Percentiles rank a stretch among this genome's conserved stretches.
These are phyloP conservation scores for Atherix ibis DNA, from an alignment of 2,888 invertebrate species.

Conservation along the genomic window DNA sequence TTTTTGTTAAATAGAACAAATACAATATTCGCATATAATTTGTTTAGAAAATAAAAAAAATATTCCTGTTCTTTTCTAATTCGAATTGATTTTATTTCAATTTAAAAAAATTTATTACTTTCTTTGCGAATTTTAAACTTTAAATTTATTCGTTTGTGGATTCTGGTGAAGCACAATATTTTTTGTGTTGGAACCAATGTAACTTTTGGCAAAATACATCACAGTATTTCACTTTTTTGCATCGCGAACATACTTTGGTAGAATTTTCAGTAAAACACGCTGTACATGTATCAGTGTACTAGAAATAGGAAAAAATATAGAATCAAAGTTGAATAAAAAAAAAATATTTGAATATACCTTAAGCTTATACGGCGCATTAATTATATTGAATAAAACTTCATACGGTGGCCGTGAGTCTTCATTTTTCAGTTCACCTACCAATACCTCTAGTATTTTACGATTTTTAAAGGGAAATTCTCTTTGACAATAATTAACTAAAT, in stretches of 20 bases:
- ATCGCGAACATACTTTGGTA: conserved; percentile 85
- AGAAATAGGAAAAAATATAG: too few relatives aligned
- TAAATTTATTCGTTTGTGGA: too few relatives aligned
- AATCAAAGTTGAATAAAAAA: too few relatives aligned
- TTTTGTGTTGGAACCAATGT: conserved; percentile 86
- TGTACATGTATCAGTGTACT: conserved; percentile 57
- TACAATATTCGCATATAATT: too few relatives aligned
- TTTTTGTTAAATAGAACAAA: too few relatives aligned
- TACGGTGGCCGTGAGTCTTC: conserved; percentile 52
- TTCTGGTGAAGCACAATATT: conserved; percentile 61
- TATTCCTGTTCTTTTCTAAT: too few relatives aligned
- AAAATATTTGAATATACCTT: conserved; percentile 29
- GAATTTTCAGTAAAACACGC: conserved; percentile 82
- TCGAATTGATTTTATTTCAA: too few relatives aligned
- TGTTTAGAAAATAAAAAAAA: too few relatives aligned
- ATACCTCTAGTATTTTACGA: conserved; percentile 74
- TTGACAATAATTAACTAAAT: conserved; percentile 69
- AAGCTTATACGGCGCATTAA: conserved; percentile 79
- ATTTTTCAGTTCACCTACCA: conserved; percentile 56
- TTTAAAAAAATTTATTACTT: too few relatives aligned
- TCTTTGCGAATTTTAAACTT: too few relatives aligned
- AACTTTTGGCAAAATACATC: conserved; percentile 85
- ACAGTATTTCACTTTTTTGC: conserved; percentile 87
- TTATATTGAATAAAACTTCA: conserved; percentile 57
- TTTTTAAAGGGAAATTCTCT: conserved; percentile 84